phyloP scores from a whole-genome alignment of 2,113 vertebrate species.

The Xyliphius kryptos region DNA sequence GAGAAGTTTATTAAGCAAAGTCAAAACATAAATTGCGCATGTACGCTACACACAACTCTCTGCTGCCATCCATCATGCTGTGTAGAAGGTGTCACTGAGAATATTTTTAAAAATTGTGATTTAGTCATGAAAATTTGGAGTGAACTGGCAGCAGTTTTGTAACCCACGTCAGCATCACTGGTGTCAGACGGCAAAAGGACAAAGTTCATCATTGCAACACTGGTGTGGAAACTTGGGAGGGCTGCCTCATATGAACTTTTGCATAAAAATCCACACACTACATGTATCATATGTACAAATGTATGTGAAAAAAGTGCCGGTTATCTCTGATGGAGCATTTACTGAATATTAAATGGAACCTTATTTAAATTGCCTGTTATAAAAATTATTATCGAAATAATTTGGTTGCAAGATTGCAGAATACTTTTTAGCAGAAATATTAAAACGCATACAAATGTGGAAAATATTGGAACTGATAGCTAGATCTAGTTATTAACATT shows the following conservation, averaged over 20 bases:
- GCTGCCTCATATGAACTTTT: conserved; percentile 30
- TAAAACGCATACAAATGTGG: too few species aligned
- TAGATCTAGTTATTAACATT: too few species aligned
- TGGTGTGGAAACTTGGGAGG: conserved; percentile 42
- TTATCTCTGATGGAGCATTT: neutral
- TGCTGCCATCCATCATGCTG: neutral
- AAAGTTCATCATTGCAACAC: conserved; percentile 58
- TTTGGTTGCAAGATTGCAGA: too few species aligned
- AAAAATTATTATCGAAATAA: too few species aligned
- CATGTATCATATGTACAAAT: neutral
- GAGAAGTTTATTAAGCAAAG: too few species aligned
- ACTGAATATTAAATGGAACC: too few species aligned
- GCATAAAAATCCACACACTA: conserved; percentile 27
- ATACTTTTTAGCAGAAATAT: too few species aligned
- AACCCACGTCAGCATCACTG: conserved; percentile 9
- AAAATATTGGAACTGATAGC: too few species aligned
- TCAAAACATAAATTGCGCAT: too few species aligned
- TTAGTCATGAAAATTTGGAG: conserved; percentile 14
- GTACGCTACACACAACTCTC: too few species aligned
- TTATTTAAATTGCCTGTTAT: too few species aligned
- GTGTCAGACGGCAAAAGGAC: conserved; percentile 19
- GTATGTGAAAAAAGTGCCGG: neutral
- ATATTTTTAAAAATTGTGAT: neutral
- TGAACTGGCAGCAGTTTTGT: neutral
- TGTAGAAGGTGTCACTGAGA: neutral